Base-by-base conservation (phyloP, 2,113 vertebrate genomes). In the Micromys minutus region DNA sequence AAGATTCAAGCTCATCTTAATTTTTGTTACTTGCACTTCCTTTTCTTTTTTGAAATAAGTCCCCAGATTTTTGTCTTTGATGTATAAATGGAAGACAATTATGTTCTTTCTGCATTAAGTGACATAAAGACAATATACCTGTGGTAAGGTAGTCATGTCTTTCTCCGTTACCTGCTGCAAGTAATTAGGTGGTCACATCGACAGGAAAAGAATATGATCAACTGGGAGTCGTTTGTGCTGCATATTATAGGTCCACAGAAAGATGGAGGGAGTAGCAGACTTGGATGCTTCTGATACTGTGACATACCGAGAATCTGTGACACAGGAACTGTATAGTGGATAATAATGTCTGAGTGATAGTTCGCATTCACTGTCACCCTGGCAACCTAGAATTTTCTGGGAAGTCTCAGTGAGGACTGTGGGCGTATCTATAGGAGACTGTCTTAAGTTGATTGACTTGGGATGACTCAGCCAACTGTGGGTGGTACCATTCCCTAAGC, bases 41-140 rank as follows among this genome's bases (percentile, higher is more conserved):
- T 87, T 96, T 84, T 91, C 65, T 88, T 96, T 88, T 93, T 75
- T 88, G 7, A 95, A 89, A 52, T 90, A 63, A 85, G 47, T 83
- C 76, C 87, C 71, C n/a, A 83, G 85, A 26, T 67, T 42, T 84
- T 67, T 83, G 52, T 79, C 42, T 95, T 79, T 75, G 79, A 72
- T 71, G 21, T 71, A 7, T 50, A 74, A 89, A 91, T n/a, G 74
- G 61, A 87, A 95, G 47, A 84, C 86, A 84, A 63, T 61, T 72
- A 83, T 55, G 57, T 79, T 61, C 21, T 57, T 65, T 17, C 19
- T 69, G 11, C 29, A 11, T 2, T 55, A 26, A 61, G 50, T 63
- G 31, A 15, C 26, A 31, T 24, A 26, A 2, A 24, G 87, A 47
- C 12, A 26, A 13, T 47, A 0, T 16, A 34, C 29, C 34, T 80